phyloP scores from a whole-genome alignment of 2,113 vertebrate genomes.

The Piprites chloris region DNA sequence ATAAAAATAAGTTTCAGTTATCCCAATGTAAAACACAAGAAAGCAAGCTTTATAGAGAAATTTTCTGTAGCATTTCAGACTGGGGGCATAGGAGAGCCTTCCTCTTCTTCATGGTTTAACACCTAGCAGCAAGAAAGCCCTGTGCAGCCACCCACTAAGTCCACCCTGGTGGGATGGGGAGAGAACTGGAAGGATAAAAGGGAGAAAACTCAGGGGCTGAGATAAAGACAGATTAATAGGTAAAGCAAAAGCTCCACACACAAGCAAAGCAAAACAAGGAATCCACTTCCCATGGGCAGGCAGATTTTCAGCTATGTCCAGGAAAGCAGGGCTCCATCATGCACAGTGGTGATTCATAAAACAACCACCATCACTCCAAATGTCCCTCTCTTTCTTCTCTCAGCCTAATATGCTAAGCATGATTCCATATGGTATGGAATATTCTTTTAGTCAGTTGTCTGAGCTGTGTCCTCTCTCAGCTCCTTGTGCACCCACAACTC shows the following conservation, averaged over 20 bases:
- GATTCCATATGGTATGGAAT: too few relatives aligned
- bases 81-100: neutral
- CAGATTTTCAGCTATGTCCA: neutral
- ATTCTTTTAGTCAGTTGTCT: neutral
- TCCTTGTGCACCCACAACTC: neutral
- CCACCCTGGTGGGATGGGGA: neutral
- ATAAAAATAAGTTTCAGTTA: neutral
- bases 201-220: neutral
- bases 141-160: too few relatives aligned
- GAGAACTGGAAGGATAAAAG: fast-evolving
- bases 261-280: neutral
- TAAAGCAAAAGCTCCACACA: neutral
- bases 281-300: neutral
- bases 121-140: neutral
- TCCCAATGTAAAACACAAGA: neutral
- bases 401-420: neutral
- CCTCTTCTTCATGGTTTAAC: neutral
- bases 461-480: neutral
- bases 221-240: neutral
- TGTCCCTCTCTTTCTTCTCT: neutral
- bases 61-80: neutral
- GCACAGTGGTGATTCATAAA: neutral
- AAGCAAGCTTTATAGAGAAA: neutral
- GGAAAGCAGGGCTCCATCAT: neutral
- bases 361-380: neutral